phyloP scores from a whole-genome alignment of 2,113 vertebrate genomes.

The Sylvietta virens region DNA sequence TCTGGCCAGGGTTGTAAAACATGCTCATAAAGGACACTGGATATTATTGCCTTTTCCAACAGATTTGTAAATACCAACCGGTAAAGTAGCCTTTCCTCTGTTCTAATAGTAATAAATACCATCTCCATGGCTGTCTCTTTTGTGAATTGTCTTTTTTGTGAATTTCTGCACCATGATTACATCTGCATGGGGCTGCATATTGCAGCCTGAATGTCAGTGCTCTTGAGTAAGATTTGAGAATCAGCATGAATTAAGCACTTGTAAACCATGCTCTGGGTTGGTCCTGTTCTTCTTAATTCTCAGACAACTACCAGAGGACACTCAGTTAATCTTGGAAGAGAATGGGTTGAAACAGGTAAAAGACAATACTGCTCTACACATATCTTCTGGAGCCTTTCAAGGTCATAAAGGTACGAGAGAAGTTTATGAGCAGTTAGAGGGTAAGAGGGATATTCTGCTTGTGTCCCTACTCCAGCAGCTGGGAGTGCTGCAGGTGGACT shows the following conservation, averaged over 20 bases:
- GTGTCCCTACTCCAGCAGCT: neutral
- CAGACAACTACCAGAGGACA: neutral
- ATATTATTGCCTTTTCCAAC: conserved; percentile 36
- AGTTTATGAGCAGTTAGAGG: neutral
- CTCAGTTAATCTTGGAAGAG: neutral
- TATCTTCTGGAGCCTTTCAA: neutral
- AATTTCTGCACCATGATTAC: neutral
- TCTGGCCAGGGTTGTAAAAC: conserved; percentile 24
- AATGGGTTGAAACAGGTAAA: neutral
- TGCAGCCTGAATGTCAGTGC: neutral
- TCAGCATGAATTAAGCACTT: neutral
- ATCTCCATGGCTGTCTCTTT: neutral
- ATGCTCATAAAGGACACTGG: conserved; percentile 53
- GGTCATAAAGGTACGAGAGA: neutral
- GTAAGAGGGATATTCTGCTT: neutral
- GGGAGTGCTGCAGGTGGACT: neutral
- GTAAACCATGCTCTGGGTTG: neutral
- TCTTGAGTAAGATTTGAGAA: neutral
- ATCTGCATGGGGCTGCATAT: neutral
- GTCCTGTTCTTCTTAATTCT: neutral
- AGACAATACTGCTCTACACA: neutral
- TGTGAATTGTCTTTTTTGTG: neutral
- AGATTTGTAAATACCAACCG: conserved; percentile 50
- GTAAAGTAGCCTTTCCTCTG: conserved; percentile 11
- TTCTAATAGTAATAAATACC: conserved; percentile 36